Base-by-base conservation (phyloP, 2,888 invertebrate genomes). In the Polydrusus pterygomalis region DNA sequence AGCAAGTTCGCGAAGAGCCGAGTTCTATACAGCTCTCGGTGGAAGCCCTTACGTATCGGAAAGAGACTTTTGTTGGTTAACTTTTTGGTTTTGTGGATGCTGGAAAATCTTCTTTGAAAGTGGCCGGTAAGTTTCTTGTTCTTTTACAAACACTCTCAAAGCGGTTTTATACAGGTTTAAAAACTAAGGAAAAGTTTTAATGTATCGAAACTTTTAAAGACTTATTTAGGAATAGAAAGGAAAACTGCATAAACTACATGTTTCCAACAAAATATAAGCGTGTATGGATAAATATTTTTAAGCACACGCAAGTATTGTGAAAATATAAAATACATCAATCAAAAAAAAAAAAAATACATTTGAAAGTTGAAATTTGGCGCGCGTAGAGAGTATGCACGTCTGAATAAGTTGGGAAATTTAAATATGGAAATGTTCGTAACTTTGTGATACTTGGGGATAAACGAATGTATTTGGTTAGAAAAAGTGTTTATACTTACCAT, bases 1-100 rank as follows among this genome's bases (percentile, higher is more conserved):
- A 83, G 81, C 80, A 84, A 84, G 83, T 84, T 80, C 81, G 80
- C 81, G 74, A 80, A 81, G 80, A 79, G 82, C 81, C 76, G 82
- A 82, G 83, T 81, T 79, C 83, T 82, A 77, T 78, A 78, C 58
- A 63, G 69, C 69, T 72, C 64, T 54, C 77, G 74, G 38, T 54
- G 68, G 67, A 70, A 77, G 54, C 62, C 51, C 70, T 67, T 43
- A 51, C 75, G 70, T 70, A 70, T 70, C 75, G 70, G 70, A 47
- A 74, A 74, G 56, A 70, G 13, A 70, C 62, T 75, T 75, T 75
- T 71, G 71, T 71, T 60, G 58, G 75, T 70, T 70, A 75, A 75
- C 67, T 75, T 70, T 68, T 72, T 15, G 63, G 68, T 72, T 15
- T 75, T 67, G 75, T 70, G 75, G 70, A 60, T 75, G 67, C 67